Base-by-base conservation (phyloP, 2,113 vertebrate genomes). In the Lepisosteus osseus region DNA sequence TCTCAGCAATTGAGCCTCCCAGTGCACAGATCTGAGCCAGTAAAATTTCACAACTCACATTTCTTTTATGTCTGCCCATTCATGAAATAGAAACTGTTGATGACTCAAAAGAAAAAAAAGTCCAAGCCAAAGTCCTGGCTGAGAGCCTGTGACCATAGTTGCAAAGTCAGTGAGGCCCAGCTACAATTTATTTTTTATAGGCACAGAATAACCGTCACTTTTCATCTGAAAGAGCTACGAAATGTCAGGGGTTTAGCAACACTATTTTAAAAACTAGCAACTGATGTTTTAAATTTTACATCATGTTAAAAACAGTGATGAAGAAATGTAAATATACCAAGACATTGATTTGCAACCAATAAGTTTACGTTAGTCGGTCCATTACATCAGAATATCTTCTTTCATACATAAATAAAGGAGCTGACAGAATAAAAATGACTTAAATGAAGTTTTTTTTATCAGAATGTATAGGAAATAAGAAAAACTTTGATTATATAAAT, bases 141-240 rank as follows among this genome's bases (percentile, higher is more conserved):
- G n/a, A 69, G 74, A 79, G 77, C 56, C 59, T 2, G 41, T 74
- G 71, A 85, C 82, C 81, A 82, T 83, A 81, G 81, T 80, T 88
- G 87, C 89, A 87, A 75, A 84, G 86, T 91, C 85, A 91, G 86
- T 82, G 80, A 78, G 83, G 80, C 77, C 78, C 71, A 6, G 57
- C 59, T 67, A 74, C 76, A 82, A 90, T 89, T 87, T 84, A 87
- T 77, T 83, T 44, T 70, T 17, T 44, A 62, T 68, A 13, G 17
- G 42, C 57, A 51, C 71, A 74, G 75, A 70, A 56, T 86, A 90
- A 88, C 86, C 77, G 86, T 86, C 59, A 51, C 67, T 71, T 78
- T 69, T 80, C 76, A 65, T 77, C 78, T 73, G 61, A 79, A 85
- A 78, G 75, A 73, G 80, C 77, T 80, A 87, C 85, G 87, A 90